Percentiles rank a stretch among this genome's conserved stretches.
These are phyloP conservation scores for Agelastica alni DNA, from an alignment of 2,888 invertebrate genomes.

Conservation along the genomic window DNA sequence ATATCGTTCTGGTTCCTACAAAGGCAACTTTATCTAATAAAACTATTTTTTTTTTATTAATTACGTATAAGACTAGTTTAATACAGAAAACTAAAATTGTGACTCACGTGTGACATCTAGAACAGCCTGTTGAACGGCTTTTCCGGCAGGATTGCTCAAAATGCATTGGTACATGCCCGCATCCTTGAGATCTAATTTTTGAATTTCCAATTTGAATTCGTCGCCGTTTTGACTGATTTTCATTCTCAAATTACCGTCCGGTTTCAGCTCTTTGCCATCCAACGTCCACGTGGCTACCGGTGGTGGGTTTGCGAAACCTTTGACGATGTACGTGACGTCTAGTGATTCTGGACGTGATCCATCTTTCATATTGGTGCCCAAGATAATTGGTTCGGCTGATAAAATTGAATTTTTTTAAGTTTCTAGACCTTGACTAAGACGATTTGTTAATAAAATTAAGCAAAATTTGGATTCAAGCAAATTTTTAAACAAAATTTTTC, in stretches of 20 bases:
- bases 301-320: slow-evolving; percentile 76
- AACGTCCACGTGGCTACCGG: slow-evolving; percentile 80
- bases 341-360: slow-evolving; percentile 79
- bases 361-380: slow-evolving; percentile 75
- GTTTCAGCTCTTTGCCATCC: slow-evolving; percentile 72
- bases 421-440: background rate
- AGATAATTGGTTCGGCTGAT: slow-evolving; percentile 71
- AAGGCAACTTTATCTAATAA: too few species aligned
- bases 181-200: slow-evolving; percentile 70
- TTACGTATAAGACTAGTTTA: too few species aligned
- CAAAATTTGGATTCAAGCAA: too few species aligned
- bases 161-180: slow-evolving; percentile 83
- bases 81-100: background rate
- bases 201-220: slow-evolving; percentile 73
- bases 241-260: slow-evolving; percentile 62
- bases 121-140: slow-evolving; percentile 72
- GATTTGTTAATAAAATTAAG: too few species aligned
- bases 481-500: too few species aligned
- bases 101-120: slow-evolving; percentile 73
- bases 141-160: slow-evolving; percentile 82
- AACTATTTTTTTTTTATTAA: too few species aligned
- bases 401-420: background rate
- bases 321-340: slow-evolving; percentile 76
- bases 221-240: slow-evolving; percentile 70
- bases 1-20: too few species aligned